Evolutionary conservation across 1,140 invertebrate genomes (phyloP), one percentile per base, ranked within the genome.

Genomic region (Penaeus chinensis): DNA sequence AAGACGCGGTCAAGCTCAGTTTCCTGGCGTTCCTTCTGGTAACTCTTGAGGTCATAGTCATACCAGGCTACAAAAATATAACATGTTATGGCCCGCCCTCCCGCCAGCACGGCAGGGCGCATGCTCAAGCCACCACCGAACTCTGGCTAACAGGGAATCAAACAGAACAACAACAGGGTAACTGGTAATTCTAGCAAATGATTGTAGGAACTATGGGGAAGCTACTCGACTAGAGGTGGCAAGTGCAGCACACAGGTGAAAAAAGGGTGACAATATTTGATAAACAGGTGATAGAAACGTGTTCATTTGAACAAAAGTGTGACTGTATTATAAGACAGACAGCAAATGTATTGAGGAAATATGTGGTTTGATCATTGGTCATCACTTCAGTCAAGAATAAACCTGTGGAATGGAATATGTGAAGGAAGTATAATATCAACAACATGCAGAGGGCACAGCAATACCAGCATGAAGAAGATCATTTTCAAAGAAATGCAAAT

Each of bases 1-100:
- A 98, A 97, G 42, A 96, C 95, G 92, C 95, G 95, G 91, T 97
- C 96, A 87, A 97, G 93, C 92, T 98, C 97, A 78, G 95, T 96
- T 91, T 96, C 96, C 93, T 95, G 94, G 87, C 96, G 94, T 91
- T 96, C 96, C 91, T 95, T 94, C 92, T 98, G 96, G 92, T 97
- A 97, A 91, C 95, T 94, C 90, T 95, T 94, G 91, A 97, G 94
- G 91, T 96, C 96, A 91, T 94, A 94, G 94, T 98, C 97, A 93
- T 98, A 98, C 97, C 97, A 98, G 84, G 97, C 97, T 98, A 94
- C 91, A 92, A 88, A 84, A 90, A 87, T 62, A 87, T 10, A 60
- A 82, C n/a, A 62, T 42, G 65, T 87, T 82, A 87, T 54, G 71
- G 80, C 85, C 85, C 42, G 78, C 85, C 80, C 85, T 87, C 85